phyloP scores from a whole-genome alignment of 2,113 vertebrate genomes.

The Cercocebus atys region DNA sequence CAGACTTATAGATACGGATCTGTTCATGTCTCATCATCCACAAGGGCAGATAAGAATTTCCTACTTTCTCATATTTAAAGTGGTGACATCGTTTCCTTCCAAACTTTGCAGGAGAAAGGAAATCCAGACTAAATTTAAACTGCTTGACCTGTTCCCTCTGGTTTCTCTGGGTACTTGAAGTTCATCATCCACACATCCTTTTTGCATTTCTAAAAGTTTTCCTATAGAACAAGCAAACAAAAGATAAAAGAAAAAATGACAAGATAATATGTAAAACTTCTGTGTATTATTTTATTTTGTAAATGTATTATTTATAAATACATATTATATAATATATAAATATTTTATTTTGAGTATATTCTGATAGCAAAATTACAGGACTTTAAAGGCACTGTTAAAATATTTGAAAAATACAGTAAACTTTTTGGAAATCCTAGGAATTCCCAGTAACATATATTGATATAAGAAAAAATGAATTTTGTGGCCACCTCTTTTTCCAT shows the following conservation, averaged over 20 bases:
- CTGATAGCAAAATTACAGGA: not conserved
- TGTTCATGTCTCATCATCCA: not conserved
- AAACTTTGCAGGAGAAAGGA: not conserved
- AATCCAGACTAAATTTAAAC: not conserved
- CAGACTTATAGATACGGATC: not conserved
- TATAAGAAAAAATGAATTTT: not conserved
- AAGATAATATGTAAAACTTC: not conserved
- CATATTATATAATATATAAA: too few relatives aligned
- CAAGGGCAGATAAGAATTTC: not conserved
- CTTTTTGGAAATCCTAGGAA: not conserved
- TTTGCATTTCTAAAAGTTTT: constrained; percentile 17
- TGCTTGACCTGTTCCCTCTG: not conserved
- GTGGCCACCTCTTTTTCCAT: not conserved
- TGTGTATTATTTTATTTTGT: not conserved
- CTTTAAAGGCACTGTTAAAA: not conserved
- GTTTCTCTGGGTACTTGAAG: not conserved
- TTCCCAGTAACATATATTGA: not conserved
- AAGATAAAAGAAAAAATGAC: not conserved
- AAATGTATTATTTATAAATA: not conserved
- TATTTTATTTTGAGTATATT: not conserved
- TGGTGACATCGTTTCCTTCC: not conserved
- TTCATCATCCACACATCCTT: not conserved
- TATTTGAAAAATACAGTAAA: not conserved
- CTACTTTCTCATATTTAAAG: not conserved
- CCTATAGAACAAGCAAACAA: not conserved